Evolutionary conservation across 2,888 invertebrate genomes (phyloP).

Genomic region (Melieria crassipennis): DNA sequence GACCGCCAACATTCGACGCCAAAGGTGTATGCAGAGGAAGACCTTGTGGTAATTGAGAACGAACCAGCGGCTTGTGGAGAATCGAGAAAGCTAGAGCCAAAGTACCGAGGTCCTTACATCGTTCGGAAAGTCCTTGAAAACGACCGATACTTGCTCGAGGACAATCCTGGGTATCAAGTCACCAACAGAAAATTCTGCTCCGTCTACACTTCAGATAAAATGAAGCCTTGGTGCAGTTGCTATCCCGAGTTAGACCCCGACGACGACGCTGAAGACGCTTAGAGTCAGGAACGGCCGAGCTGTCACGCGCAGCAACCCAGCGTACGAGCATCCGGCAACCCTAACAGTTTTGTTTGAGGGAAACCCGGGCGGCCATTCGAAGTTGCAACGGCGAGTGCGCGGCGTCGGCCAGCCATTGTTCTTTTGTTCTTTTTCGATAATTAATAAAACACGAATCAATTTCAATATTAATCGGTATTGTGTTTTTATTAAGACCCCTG

Average conservation of each 20-base stretch:
- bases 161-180: conserved; percentile 35
- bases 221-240: conserved; percentile 33
- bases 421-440: no score
- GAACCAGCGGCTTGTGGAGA: conserved; percentile 34
- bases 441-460: no score
- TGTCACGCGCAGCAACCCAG: no score
- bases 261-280: background rate
- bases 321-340: no score
- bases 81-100: conserved; percentile 37
- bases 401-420: no score
- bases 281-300: no score
- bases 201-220: conserved; percentile 37
- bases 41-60: conserved; percentile 31
- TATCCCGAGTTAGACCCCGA: conserved; percentile 18
- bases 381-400: no score
- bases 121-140: conserved; percentile 31
- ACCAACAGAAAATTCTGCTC: conserved; percentile 32
- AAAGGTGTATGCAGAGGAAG: conserved; percentile 17
- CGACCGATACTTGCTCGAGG: conserved; percentile 37
- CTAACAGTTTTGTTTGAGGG: no score
- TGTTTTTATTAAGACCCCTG: no score
- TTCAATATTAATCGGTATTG: no score
- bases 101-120: conserved; percentile 35
- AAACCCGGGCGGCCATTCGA: no score
- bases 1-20: conserved; percentile 20